Evolutionary conservation across 2,113 vertebrate genomes (phyloP).

Genomic region (Motacilla alba): DNA sequence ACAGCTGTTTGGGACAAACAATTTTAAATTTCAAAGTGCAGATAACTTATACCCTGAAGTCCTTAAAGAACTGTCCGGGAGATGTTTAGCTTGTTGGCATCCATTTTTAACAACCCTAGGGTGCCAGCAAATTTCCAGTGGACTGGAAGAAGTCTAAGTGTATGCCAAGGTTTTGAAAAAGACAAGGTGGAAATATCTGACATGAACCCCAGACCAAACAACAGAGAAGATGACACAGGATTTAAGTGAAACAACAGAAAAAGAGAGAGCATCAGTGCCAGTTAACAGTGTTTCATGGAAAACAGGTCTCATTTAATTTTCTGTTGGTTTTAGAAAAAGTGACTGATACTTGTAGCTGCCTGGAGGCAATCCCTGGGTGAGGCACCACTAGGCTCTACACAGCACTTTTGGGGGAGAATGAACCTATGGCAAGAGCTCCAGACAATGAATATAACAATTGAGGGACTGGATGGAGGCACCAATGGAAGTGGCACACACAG

Average conservation of each 20-base stretch:
- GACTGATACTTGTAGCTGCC: not conserved
- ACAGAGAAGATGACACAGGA: not conserved
- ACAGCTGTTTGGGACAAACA: constrained; percentile 20
- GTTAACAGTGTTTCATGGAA: not conserved
- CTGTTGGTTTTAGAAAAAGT: not conserved
- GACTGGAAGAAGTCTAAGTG: not conserved
- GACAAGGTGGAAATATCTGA: not conserved
- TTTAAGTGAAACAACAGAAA: not conserved
- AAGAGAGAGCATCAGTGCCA: not conserved
- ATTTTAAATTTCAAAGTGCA: not conserved
- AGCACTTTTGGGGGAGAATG: not conserved
- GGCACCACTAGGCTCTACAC: not conserved
- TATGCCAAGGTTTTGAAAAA: constrained; percentile 2
- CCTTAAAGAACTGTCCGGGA: not conserved
- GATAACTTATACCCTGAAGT: not conserved
- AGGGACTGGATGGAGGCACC: not conserved
- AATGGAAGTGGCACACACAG: not conserved
- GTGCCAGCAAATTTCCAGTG: not conserved
- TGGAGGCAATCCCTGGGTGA: not conserved
- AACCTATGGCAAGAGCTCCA: not conserved
- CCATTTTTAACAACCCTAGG: not conserved
- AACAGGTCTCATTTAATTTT: not conserved
- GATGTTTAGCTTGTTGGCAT: not conserved
- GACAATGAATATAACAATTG: rapidly evolving
- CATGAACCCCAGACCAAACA: not conserved